Base-by-base conservation (phyloP, 2,888 invertebrate genomes). In the Drosophila recens region DNA sequence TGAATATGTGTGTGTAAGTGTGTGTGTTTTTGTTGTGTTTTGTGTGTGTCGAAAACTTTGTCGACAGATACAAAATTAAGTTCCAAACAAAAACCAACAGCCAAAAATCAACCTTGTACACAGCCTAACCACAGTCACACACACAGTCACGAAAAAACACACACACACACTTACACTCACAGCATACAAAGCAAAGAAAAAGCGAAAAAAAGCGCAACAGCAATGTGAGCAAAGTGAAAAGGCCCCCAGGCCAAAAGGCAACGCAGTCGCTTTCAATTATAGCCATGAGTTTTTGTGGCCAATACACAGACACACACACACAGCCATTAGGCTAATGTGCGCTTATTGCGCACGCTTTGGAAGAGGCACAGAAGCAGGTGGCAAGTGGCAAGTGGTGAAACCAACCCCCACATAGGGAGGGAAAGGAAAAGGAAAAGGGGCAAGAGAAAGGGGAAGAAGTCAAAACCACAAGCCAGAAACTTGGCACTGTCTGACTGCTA, bases 321-420 rank as follows among this genome's bases (percentile, higher is more conserved):
- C 46, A 80, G 63, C 89, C 87, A 87, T 87, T 87, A 87, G 85
- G 87, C 77, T 90, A 90, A 90, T 89, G 90, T 87, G 82, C 78
- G 85, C 79, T 87, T 87, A 90, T 90, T 89, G 89, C 89, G 89
- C 89, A 89, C 76, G 90, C 87, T 89, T 89, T 84, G 84, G 73
- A 84, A 76, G 75, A 78, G 72, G 49, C 46, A 65, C 20, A 59
- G 80, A 70, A 69, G 74, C 66, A 81, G 80, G 58, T 20, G 15
- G 57, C 45, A 43, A 43, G 68, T 30, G 30, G 30, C 30, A 30
- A 30, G 27, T 23, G 23, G 27, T 52, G 15, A 53, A 72, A 70
- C 33, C 67, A 67, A 78, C 72, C 70, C 70, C 65, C 36, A 38
- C 30, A 38, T 9, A 27, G n/a, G 45, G n/a, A 34, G 56, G 9